Evolutionary conservation across 23 tunicate genomes (phyloP).

Genomic region (Halocynthia roretzi): DNA sequence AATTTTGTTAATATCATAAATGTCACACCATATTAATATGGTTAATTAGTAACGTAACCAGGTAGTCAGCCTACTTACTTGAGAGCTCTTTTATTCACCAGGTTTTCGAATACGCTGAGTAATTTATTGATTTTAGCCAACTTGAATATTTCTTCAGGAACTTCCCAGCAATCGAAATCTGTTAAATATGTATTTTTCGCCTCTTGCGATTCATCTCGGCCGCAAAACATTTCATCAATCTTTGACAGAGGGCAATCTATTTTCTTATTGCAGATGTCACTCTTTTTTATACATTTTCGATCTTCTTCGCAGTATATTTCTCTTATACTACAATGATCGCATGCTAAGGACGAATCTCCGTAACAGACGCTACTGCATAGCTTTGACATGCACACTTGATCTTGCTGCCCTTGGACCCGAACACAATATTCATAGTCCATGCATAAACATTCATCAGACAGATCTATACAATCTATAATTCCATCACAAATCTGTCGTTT

Average conservation of each 20-base stretch:
- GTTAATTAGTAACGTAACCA: not conserved
- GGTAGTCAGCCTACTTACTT: not conserved
- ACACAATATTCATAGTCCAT: no score
- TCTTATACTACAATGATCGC: slow-evolving; percentile 3
- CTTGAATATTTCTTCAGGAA: not conserved
- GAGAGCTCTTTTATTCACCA: not conserved
- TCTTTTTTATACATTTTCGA: slow-evolving; percentile 6
- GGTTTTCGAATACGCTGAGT: not conserved
- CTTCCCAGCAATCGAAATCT: slow-evolving; percentile 20
- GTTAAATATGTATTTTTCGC: not conserved
- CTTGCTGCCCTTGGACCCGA: no score
- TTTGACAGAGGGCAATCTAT: slow-evolving; percentile 22
- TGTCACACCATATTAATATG: not conserved
- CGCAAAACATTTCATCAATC: slow-evolving; percentile 35
- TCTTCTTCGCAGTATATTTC: slow-evolving; percentile 26
- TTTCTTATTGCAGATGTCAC: slow-evolving; percentile 18
- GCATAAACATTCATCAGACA: slow-evolving; percentile 53
- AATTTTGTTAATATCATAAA: not conserved
- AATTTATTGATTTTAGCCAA: not conserved
- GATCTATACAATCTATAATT: slow-evolving; percentile 28
- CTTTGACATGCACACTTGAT: no score
- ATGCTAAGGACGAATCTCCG: not conserved
- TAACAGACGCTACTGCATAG: slow-evolving; percentile 26
- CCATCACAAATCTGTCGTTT: slow-evolving; percentile 41
- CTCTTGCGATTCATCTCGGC: not conserved